Percentiles rank a stretch among this genome's conserved stretches.
Evolutionary conservation across 2,888 invertebrate genomes (phyloP).

Genomic region (Antheraea yamamai): DNA sequence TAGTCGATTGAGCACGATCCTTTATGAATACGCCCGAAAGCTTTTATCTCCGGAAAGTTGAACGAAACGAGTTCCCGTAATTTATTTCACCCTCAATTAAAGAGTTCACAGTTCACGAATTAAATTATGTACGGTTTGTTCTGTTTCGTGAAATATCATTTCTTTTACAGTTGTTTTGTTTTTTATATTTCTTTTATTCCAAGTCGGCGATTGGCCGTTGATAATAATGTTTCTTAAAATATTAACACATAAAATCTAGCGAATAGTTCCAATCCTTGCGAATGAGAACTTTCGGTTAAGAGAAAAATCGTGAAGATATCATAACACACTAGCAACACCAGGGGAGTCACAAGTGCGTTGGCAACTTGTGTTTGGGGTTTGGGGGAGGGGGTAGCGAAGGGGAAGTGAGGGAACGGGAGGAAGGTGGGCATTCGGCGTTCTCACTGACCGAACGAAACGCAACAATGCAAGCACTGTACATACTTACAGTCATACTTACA

Average conservation of each 20-base stretch:
- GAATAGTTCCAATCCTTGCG: too few species aligned
- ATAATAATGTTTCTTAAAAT: neutral
- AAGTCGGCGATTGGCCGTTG: neutral
- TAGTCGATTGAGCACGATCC: constrained; percentile 12
- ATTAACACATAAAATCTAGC: neutral
- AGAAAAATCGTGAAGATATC: too few species aligned
- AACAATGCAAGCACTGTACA: too few species aligned
- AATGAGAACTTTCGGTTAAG: too few species aligned
- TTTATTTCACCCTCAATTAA: constrained; percentile 22
- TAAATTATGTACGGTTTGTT: constrained; percentile 1
- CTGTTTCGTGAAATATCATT: neutral
- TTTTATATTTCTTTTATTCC: neutral
- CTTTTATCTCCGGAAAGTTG: constrained; percentile 13
- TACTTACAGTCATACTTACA: too few species aligned
- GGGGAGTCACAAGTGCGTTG: too few species aligned
- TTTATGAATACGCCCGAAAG: constrained; percentile 6
- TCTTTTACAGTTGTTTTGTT: neutral
- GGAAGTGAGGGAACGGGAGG: too few species aligned
- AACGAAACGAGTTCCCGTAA: constrained; percentile 12
- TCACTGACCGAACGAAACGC: too few species aligned
- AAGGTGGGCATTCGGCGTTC: too few species aligned
- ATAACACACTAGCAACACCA: too few species aligned
- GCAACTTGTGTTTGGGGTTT: too few species aligned
- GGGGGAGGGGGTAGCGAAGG: too few species aligned
- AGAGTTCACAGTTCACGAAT: constrained; percentile 18